These are phyloP conservation scores for Catharus fuscescens DNA, from an alignment of 2,113 vertebrate species.

Conservation along the genomic window DNA sequence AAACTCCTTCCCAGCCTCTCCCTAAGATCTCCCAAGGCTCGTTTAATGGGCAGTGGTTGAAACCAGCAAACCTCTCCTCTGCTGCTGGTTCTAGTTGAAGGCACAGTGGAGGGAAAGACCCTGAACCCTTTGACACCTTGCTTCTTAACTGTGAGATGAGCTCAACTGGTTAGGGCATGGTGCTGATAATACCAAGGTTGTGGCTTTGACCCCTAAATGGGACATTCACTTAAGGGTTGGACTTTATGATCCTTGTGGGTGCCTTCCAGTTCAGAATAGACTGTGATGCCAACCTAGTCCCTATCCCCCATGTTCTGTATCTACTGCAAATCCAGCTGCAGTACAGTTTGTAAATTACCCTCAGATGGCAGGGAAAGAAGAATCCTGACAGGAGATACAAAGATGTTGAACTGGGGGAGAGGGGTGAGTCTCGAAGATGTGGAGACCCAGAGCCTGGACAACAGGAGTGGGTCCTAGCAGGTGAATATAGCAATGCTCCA, in stretches of 20 bases:
- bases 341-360: not conserved
- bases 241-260: not conserved
- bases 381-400: not conserved
- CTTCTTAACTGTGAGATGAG: not conserved
- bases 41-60: not conserved
- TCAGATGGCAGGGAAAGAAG: not conserved
- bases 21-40: not conserved
- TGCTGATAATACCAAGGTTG: not conserved
- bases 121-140: not conserved
- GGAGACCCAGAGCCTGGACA: not conserved
- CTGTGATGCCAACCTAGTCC: not conserved
- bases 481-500: not conserved
- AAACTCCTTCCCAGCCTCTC: not conserved
- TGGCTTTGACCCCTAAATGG: not conserved
- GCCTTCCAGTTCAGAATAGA: not conserved
- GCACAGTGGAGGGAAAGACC: not conserved
- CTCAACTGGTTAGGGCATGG: not conserved
- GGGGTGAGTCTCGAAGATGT: not conserved
- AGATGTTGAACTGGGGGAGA: not conserved
- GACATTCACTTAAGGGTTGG: not conserved
- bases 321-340: not conserved
- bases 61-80: not conserved
- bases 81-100: not conserved
- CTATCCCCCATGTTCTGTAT: not conserved
- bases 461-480: fast-evolving